phyloP scores from a whole-genome alignment of 2,888 invertebrate species.

The Ecliptopera silaceata region DNA sequence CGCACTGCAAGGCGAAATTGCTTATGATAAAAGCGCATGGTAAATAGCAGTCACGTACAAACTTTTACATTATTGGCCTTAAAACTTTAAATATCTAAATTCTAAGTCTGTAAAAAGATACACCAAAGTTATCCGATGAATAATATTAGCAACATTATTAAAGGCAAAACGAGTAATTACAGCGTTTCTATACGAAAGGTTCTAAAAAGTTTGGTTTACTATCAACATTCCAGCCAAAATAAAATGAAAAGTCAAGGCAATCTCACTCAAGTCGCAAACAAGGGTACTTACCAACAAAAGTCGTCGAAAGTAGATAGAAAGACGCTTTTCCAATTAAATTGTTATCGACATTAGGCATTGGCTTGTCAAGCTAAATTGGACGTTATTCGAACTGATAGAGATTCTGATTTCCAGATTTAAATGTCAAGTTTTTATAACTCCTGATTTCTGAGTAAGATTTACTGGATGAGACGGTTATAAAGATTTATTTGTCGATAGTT shows the following conservation, averaged over 20 bases:
- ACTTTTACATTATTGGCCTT: too few relatives aligned
- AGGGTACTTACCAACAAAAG: slow-evolving; percentile 26
- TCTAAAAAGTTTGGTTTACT: not conserved
- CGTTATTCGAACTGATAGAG: slow-evolving; percentile 9
- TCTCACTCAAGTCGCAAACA: slow-evolving; percentile 24
- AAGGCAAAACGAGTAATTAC: not conserved
- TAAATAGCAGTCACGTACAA: too few relatives aligned
- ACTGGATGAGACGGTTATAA: slow-evolving; percentile 11
- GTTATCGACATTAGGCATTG: slow-evolving; percentile 35
- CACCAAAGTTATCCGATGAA: too few relatives aligned
- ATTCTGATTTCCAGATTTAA: slow-evolving; percentile 5
- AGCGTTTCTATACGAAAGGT: not conserved
- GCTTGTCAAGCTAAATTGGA: slow-evolving; percentile 6
- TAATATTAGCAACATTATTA: too few relatives aligned
- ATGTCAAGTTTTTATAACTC: slow-evolving; percentile 5
- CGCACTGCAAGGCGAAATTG: not conserved
- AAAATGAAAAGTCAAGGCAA: slow-evolving; percentile 26
- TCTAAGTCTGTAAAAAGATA: too few relatives aligned
- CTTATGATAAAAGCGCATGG: too few relatives aligned
- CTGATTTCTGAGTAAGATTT: slow-evolving; percentile 3
- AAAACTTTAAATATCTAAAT: too few relatives aligned
- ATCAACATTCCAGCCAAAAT: slow-evolving; percentile 1
- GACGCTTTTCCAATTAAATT: slow-evolving; percentile 51
- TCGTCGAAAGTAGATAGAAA: slow-evolving; percentile 39
- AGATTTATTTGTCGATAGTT: not conserved